These are phyloP conservation scores for Calyptomena viridis DNA, from an alignment of 2,113 vertebrate genomes.

Conservation along the genomic window DNA sequence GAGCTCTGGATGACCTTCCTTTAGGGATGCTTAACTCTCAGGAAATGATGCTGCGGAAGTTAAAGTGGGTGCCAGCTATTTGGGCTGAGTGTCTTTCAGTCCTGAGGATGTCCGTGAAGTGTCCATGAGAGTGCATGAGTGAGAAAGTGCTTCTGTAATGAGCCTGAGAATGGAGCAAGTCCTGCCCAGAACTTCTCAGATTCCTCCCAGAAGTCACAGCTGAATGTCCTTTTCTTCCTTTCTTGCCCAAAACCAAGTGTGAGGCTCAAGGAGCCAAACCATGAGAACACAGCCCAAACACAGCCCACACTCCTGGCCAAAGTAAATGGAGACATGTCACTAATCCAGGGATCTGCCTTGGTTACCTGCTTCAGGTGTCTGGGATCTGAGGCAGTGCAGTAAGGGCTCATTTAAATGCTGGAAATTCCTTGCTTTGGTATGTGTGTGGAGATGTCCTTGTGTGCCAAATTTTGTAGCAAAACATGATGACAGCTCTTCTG, in stretches of 20 bases:
- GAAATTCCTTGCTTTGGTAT: not conserved
- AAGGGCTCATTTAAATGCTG: not conserved
- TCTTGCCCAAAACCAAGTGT: not conserved
- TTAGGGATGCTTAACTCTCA: not conserved
- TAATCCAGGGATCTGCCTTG: not conserved
- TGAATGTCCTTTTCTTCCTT: not conserved
- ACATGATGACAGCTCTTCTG: not conserved
- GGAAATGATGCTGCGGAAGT: slow-evolving; percentile 5
- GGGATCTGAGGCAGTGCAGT: not conserved
- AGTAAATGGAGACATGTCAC: not conserved
- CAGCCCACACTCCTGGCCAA: not conserved
- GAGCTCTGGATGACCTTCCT: slow-evolving; percentile 33
- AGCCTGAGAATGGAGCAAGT: not conserved
- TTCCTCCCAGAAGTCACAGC: not conserved
- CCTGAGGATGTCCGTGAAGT: not conserved
- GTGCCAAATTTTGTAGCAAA: not conserved
- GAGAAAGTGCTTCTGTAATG: not conserved
- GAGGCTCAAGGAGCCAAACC: not conserved
- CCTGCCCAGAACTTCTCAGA: not conserved
- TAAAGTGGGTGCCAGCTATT: not conserved
- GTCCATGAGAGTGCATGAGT: not conserved
- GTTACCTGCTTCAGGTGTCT: not conserved
- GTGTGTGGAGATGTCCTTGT: not conserved
- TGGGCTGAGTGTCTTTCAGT: not conserved
- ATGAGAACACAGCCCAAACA: not conserved